Conservation (phyloP, 2,113 vertebrate genomes). For the Perca flavescens region DNA sequence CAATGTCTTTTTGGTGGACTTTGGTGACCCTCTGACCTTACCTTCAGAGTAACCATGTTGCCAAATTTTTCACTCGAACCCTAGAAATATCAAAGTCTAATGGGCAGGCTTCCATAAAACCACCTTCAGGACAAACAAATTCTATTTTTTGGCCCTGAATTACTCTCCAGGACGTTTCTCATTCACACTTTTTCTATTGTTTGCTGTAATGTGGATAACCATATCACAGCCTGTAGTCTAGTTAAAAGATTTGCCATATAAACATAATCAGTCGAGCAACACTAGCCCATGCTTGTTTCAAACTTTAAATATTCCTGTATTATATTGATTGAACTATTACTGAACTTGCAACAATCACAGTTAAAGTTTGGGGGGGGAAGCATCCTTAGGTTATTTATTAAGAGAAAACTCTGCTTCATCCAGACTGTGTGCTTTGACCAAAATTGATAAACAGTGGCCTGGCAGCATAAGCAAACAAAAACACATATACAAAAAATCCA, state of each 20-base stretch:
- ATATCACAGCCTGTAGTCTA: neutral
- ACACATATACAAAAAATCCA: neutral
- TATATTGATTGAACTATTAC: neutral
- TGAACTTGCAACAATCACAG: neutral
- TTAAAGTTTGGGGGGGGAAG: neutral
- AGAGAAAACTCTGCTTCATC: neutral
- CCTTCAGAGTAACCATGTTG: neutral
- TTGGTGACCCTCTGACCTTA: neutral
- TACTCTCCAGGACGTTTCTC: too few relatives aligned
- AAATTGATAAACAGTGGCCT: neutral
- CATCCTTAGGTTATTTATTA: neutral
- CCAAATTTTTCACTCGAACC: neutral
- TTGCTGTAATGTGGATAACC: neutral
- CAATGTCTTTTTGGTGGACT: neutral
- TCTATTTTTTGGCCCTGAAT: neutral
- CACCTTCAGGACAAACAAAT: neutral
- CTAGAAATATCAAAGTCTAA: neutral
- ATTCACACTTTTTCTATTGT: neutral
- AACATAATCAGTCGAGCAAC: neutral
- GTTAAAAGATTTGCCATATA: neutral
- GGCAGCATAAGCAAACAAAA: neutral
- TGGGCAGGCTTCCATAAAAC: neutral
- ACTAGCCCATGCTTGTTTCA: too few relatives aligned
- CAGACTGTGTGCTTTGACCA: neutral
- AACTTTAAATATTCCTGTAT: neutral